These are phyloP conservation scores for Chelonus insularis DNA, from an alignment of 1,140 invertebrate genomes.

Conservation along the genomic window DNA sequence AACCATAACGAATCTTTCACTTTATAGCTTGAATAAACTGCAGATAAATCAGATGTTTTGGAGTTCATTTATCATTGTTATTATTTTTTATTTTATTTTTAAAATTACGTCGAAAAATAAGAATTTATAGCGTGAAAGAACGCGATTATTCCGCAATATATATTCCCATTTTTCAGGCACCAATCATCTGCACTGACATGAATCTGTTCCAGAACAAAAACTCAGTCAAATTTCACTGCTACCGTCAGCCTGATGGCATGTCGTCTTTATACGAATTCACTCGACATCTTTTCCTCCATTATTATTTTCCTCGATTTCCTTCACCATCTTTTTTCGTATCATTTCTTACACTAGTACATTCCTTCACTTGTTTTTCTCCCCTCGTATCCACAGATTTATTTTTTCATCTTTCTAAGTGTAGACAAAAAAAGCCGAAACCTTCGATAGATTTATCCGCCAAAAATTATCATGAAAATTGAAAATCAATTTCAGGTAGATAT, in stretches of 20 bases:
- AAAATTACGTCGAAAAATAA: no score
- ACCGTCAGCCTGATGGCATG: constrained; percentile 23
- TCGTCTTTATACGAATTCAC: background rate
- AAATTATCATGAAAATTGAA: background rate
- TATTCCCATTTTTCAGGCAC: constrained; percentile 50
- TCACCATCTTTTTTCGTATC: constrained; percentile 9
- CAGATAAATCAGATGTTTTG: no score
- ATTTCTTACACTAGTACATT: constrained; percentile 8
- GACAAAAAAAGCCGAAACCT: constrained; percentile 53
- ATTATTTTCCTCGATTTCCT: constrained; percentile 20
- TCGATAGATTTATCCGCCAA: constrained; percentile 47
- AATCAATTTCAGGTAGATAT: background rate
- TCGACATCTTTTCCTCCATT: background rate
- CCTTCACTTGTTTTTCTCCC: constrained; percentile 4
- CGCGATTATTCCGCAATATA: constrained; percentile 30
- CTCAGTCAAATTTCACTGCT: constrained; percentile 48
- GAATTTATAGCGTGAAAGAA: no score
- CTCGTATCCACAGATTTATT: background rate
- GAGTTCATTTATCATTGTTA: no score
- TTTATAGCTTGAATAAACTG: no score
- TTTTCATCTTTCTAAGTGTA: constrained; percentile 3
- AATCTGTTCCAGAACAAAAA: constrained; percentile 43
- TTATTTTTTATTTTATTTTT: no score
- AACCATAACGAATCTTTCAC: no score
- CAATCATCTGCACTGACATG: constrained; percentile 53